A percentile compares a stretch with the other conserved stretches of the same genome.
phyloP scores from a whole-genome alignment of 1,140 invertebrate species.

The Lordiphosa collinella region DNA sequence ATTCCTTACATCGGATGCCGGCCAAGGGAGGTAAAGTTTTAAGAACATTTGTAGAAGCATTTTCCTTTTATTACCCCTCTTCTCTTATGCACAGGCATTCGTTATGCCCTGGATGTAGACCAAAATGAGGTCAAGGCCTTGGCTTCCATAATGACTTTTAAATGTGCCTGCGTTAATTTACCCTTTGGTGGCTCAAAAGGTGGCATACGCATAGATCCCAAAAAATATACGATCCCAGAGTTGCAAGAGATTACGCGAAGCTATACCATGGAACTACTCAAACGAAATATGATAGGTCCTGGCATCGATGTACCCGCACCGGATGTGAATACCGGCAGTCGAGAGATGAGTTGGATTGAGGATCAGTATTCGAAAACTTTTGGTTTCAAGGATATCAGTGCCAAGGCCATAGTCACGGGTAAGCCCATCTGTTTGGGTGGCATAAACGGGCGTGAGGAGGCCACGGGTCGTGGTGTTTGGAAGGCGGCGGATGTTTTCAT shows the following conservation, averaged over 20 bases:
- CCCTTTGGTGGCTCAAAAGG: conserved; percentile 92
- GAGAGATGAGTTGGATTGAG: conserved; percentile 92
- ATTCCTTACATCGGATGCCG: conserved; percentile 90
- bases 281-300: conserved; percentile 93
- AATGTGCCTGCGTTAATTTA: conserved; percentile 89
- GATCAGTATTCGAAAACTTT: conserved; percentile 91
- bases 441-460: conserved; percentile 92
- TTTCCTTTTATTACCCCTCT: no score
- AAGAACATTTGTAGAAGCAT: conserved; percentile 2
- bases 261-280: conserved; percentile 91
- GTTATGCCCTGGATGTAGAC: conserved; percentile 87
- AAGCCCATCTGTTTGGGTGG: conserved; percentile 88
- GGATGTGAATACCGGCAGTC: conserved; percentile 88
- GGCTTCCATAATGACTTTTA: conserved; percentile 92
- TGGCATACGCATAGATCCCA: conserved; percentile 92
- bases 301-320: conserved; percentile 93
- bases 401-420: conserved; percentile 91
- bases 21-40: conserved; percentile 85
- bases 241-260: conserved; percentile 93
- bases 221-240: conserved; percentile 87
- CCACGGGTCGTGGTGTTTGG: conserved; percentile 93
- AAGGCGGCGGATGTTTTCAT: conserved; percentile 90
- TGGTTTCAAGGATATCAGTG: conserved; percentile 90
- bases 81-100: conserved; percentile 83
- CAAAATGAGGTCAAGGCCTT: conserved; percentile 91